Base-by-base conservation (phyloP, 1,140 invertebrate species). In the Lanistes nyassanus region DNA sequence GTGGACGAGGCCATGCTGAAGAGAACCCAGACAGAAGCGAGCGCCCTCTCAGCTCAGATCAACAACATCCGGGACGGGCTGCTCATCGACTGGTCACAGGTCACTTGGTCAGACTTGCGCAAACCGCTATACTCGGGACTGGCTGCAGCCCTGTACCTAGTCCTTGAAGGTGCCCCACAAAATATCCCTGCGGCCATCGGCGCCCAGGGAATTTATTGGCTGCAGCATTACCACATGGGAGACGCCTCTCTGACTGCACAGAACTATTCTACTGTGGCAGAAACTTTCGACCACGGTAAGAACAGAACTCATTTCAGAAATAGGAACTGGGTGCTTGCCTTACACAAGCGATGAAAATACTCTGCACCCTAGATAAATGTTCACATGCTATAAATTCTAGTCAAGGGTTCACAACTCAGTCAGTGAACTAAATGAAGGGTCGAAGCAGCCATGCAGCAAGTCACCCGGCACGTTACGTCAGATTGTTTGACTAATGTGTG, bases 81-180 rank as follows among this genome's bases (percentile, higher is more conserved):
- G 13, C 74, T 76, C 47, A 85, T 86, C 53, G 85, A 86, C 75
- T 86, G 85, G 85, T 80, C 81, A n/a, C 75, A 66, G 29, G 79
- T 82, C 23, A 76, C 65, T 36, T 86, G 83, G 83, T 21, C 60
- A 23, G 83, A 86, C 73, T 75, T 86, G 19, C 75, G 76, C 36
- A 86, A 83, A 66, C 85, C 85, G 31, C 75, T 86, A 1, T 83
- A 84, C 64, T 85, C 83, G 2, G 85, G 82, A 2, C 58, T 86
- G 31, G 85, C 82, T 16, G 82, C 83, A 2, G 78, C 77, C 75
- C 75, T 84, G 51, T 81, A 79, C 62, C 36, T 80, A 0, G 62
- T 74, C 0, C 56, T 82, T 3, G 70, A 72, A 29, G 70, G 70
- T 5, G 70, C 56, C 21, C 69, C 70, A 19, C 23, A 39, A n/a